These are phyloP conservation scores for Dorcus hopei DNA, from an alignment of 2,888 invertebrate species.

Conservation along the genomic window DNA sequence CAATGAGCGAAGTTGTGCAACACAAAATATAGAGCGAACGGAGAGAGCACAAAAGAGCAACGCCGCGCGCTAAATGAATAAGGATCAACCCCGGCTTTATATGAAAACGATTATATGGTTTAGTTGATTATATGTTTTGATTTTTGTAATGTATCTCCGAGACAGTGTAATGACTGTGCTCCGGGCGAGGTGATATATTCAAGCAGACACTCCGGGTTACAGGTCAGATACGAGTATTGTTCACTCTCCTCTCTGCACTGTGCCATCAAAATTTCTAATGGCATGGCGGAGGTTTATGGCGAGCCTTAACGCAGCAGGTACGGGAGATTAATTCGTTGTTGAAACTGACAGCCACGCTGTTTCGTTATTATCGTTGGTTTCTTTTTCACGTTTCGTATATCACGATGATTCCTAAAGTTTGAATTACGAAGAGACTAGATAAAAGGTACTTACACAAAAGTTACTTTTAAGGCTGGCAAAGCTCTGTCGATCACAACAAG, in stretches of 20 bases:
- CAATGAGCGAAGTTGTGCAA: not conserved
- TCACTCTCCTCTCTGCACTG: not conserved
- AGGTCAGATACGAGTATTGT: constrained; percentile 14
- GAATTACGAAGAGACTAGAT: not conserved
- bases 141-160: constrained; percentile 48
- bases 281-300: not conserved
- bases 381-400: no score
- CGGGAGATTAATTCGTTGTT: not conserved
- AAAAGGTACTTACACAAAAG: no score
- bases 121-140: constrained; percentile 45
- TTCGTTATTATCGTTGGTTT: no score
- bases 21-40: not conserved
- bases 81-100: constrained; percentile 11
- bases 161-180: constrained; percentile 47
- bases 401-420: not conserved
- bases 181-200: constrained; percentile 45
- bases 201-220: constrained; percentile 22
- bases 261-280: not conserved
- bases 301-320: not conserved
- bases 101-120: constrained; percentile 37
- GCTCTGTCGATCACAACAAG: no score
- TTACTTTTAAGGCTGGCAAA: no score
- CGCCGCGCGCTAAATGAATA: constrained; percentile 5
- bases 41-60: constrained; percentile 6
- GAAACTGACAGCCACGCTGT: not conserved